phyloP scores from a whole-genome alignment of 2,797 vertebrate genomes.

The Myripristis jacobus region DNA sequence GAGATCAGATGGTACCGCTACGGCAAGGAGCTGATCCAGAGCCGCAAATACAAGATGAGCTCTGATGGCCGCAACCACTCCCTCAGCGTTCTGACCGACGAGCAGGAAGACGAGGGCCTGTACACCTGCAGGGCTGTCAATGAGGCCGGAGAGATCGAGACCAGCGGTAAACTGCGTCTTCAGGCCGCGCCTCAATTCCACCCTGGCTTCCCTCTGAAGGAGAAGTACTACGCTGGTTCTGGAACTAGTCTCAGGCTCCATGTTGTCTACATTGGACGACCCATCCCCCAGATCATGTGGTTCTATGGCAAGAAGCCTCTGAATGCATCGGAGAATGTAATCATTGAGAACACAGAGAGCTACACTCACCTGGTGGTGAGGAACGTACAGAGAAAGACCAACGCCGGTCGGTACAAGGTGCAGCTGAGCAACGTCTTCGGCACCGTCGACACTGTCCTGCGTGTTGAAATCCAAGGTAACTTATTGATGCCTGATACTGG shows the following conservation, averaged over 20 bases:
- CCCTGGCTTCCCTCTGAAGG: slow-evolving; percentile 95
- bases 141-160: slow-evolving; percentile 95
- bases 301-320: slow-evolving; percentile 96
- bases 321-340: slow-evolving; percentile 89
- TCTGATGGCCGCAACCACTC: slow-evolving; percentile 97
- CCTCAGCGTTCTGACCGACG: slow-evolving; percentile 92
- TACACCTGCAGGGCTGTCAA: slow-evolving; percentile 96
- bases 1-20: slow-evolving; percentile 99
- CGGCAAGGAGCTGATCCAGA: slow-evolving; percentile 95
- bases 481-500: neutral
- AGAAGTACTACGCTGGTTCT: slow-evolving; percentile 92
- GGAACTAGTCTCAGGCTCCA: slow-evolving; percentile 97
- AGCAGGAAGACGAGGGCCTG: slow-evolving; percentile 98
- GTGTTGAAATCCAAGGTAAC: slow-evolving; percentile 99
- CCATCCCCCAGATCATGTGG: slow-evolving; percentile 98
- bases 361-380: slow-evolving; percentile 97
- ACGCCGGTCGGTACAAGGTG: slow-evolving; percentile 97
- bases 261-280: slow-evolving; percentile 95
- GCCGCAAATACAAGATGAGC: slow-evolving; percentile 99
- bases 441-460: slow-evolving; percentile 90
- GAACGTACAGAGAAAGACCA: slow-evolving; percentile 93
- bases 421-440: slow-evolving; percentile 95
- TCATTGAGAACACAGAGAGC: slow-evolving; percentile 97
- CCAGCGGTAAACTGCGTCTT: slow-evolving; percentile 93
- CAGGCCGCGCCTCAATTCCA: slow-evolving; percentile 97